Evolutionary conservation across 2,888 invertebrate genomes (phyloP).

Genomic region (Taphrorychus bicolor): DNA sequence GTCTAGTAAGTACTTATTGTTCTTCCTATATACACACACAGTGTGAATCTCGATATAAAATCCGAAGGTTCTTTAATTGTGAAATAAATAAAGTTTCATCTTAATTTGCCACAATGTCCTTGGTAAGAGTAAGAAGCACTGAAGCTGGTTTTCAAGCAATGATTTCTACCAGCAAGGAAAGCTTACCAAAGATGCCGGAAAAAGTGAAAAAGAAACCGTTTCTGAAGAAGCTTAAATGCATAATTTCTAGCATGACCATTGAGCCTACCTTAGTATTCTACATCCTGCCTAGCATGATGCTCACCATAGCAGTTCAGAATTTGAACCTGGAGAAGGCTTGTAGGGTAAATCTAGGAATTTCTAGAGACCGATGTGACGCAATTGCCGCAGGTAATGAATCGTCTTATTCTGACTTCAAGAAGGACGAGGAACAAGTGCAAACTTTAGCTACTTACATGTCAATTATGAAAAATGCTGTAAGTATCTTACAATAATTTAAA

Average conservation of each 20-base stretch:
- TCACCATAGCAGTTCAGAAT: constrained; percentile 79
- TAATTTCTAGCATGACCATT: constrained; percentile 70
- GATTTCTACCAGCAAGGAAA: constrained; percentile 54
- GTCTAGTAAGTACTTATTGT: too few relatives aligned
- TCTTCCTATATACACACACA: constrained; percentile 3
- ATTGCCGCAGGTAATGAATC: constrained; percentile 73
- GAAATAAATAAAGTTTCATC: not conserved
- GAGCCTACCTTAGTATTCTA: constrained; percentile 75
- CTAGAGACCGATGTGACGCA: constrained; percentile 75
- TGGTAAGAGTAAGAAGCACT: constrained; percentile 56
- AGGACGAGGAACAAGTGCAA: constrained; percentile 58
- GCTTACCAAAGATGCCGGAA: constrained; percentile 13
- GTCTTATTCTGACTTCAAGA: constrained; percentile 65
- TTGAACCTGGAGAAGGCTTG: constrained; percentile 84
- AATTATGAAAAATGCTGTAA: constrained; percentile 64
- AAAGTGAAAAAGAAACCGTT: constrained; percentile 37
- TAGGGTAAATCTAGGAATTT: constrained; percentile 75
- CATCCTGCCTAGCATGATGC: constrained; percentile 65
- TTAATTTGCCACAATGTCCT: constrained; percentile 42
- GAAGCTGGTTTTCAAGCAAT: constrained; percentile 55
- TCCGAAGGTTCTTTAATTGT: not conserved
- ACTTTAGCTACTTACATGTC: constrained; percentile 58
- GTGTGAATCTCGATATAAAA: not conserved
- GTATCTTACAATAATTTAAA: not conserved
- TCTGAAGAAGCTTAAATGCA: constrained; percentile 52